Conservation (phyloP, 1,140 invertebrate genomes). For the Frieseomelitta varia region DNA sequence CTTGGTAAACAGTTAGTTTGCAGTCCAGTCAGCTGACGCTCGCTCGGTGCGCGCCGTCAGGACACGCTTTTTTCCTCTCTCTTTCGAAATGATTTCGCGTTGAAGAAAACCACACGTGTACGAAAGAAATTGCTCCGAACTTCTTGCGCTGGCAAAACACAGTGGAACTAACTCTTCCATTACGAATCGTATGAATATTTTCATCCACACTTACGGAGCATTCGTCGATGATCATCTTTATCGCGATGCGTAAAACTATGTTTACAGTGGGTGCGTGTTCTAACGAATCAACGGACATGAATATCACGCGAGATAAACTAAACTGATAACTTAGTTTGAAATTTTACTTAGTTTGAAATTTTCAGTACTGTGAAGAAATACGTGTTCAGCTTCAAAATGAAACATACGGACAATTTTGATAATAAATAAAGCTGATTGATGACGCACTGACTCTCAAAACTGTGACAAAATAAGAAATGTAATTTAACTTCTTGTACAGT, state of each 20-base stretch:
- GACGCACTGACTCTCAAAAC: background rate
- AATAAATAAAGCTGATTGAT: background rate
- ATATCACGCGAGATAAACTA: background rate
- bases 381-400: fast-evolving
- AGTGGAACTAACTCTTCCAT: background rate
- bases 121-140: background rate
- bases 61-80: background rate
- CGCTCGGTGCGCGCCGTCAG: background rate
- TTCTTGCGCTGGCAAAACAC: background rate
- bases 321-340: background rate
- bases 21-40: slow-evolving; percentile 25
- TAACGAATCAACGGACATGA: background rate
- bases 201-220: background rate
- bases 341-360: background rate
- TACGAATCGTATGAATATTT: background rate
- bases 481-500: background rate
- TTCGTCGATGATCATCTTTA: background rate
- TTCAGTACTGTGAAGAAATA: too few relatives aligned
- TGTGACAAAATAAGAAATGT: background rate
- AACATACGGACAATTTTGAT: background rate
- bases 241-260: background rate
- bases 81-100: background rate
- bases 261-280: background rate
- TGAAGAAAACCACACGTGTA: background rate
- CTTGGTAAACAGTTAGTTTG: slow-evolving; percentile 20